Evolutionary conservation across 2,113 vertebrate species (phyloP).

Genomic region (Caloenas nicobarica): DNA sequence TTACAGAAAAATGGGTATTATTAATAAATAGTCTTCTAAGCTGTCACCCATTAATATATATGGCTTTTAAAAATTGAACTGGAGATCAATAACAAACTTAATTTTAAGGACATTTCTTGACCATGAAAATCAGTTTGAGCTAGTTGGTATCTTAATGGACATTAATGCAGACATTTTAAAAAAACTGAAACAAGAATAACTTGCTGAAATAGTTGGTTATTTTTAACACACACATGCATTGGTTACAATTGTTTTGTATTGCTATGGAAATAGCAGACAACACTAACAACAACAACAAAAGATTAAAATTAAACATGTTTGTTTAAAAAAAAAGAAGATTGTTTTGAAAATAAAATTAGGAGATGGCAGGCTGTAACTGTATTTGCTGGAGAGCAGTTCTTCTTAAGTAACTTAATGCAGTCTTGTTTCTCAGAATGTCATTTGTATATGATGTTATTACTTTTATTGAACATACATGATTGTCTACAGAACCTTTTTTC

Average conservation of each 20-base stretch:
- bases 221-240: background rate
- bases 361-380: background rate
- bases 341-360: slow-evolving; percentile 23
- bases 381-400: background rate
- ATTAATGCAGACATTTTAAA: background rate
- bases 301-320: background rate
- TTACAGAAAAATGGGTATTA: background rate
- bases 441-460: background rate
- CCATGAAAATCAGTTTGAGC: background rate
- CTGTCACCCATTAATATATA: background rate
- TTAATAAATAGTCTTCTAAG: background rate
- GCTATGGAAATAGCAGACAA: background rate
- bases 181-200: background rate
- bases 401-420: background rate
- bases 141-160: background rate
- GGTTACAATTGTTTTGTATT: background rate
- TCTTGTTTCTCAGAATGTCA: background rate
- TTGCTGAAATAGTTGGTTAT: slow-evolving; percentile 9
- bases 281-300: background rate
- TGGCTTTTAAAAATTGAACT: background rate
- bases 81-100: background rate
- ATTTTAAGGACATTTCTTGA: slow-evolving; percentile 5
- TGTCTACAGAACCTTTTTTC: background rate
- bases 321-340: background rate
- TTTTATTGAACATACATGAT: background rate